Evolutionary conservation across 2,888 invertebrate genomes (phyloP).

Genomic region (Stenotaenia linearis): DNA sequence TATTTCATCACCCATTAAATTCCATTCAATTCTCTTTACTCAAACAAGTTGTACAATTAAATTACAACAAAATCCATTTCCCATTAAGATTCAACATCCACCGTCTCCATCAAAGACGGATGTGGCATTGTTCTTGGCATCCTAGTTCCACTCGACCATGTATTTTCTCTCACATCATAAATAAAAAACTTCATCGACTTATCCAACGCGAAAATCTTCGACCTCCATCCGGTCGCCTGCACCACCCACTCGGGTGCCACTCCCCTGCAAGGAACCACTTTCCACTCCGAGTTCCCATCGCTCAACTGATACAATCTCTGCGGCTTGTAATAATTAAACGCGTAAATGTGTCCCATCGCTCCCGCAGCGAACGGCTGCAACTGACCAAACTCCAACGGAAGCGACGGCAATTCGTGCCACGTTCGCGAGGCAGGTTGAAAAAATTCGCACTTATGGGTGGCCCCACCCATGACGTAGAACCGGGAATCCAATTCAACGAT

Average conservation of each 20-base stretch:
- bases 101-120: neutral
- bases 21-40: too few species aligned
- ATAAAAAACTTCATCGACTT: neutral
- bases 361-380: neutral
- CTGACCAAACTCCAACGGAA: slow-evolving; percentile 2
- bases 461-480: slow-evolving; percentile 28
- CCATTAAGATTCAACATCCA: neutral
- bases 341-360: neutral
- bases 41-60: too few species aligned
- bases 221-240: neutral
- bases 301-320: neutral
- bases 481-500: neutral
- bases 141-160: neutral
- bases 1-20: too few species aligned
- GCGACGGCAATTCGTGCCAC: slow-evolving; percentile 30
- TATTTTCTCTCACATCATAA: slow-evolving; percentile 3
- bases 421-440: neutral
- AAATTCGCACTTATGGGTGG: slow-evolving; percentile 28
- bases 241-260: slow-evolving; percentile 13
- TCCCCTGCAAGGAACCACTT: neutral
- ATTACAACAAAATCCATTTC: neutral
- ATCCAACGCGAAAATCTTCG: slow-evolving; percentile 14
- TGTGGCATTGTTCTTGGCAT: slow-evolving; percentile 14
- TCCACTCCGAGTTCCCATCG: neutral
- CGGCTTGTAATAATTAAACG: slow-evolving; percentile 30